These are phyloP conservation scores for Chascanopsetta lugubris DNA, from an alignment of 2,113 vertebrate species.

Conservation along the genomic window DNA sequence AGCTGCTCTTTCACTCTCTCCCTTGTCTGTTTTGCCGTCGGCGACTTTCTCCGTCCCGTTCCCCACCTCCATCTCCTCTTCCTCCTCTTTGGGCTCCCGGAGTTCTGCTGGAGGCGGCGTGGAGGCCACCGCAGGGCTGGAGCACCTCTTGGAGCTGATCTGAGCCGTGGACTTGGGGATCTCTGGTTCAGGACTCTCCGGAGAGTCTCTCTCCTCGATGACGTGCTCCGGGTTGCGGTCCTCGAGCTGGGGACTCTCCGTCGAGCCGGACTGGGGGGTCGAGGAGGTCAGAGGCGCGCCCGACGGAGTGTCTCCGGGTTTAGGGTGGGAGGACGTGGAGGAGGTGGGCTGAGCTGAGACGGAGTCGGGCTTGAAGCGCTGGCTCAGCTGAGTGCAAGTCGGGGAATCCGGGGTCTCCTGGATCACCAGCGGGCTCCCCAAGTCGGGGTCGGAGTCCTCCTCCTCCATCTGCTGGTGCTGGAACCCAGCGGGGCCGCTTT, in stretches of 20 bases:
- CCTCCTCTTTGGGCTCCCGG: conserved; percentile 73
- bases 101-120: conserved; percentile 54
- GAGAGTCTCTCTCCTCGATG: conserved; percentile 84
- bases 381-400: conserved; percentile 71
- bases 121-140: conserved; percentile 72
- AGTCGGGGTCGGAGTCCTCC: conserved; percentile 80
- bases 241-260: conserved; percentile 60
- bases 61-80: conserved; percentile 78
- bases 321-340: conserved; percentile 62
- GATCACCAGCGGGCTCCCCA: conserved; percentile 80
- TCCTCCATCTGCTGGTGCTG: conserved; percentile 71
- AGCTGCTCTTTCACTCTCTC: conserved; percentile 66
- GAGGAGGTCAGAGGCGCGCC: conserved; percentile 56
- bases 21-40: conserved; percentile 77
- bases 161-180: conserved; percentile 65
- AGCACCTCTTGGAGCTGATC: conserved; percentile 67
- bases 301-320: conserved; percentile 69
- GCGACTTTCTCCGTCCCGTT: conserved; percentile 60
- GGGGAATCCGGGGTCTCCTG: conserved; percentile 81
- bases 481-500: conserved; percentile 60
- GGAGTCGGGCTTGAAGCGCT: conserved; percentile 65
- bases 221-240: conserved; percentile 79
- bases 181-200: conserved; percentile 84
- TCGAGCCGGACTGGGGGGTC: conserved; percentile 47
- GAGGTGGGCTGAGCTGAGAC: conserved; percentile 57